These are phyloP conservation scores for Conomelus anceps DNA, from an alignment of 2,888 invertebrate genomes.

Conservation along the genomic window DNA sequence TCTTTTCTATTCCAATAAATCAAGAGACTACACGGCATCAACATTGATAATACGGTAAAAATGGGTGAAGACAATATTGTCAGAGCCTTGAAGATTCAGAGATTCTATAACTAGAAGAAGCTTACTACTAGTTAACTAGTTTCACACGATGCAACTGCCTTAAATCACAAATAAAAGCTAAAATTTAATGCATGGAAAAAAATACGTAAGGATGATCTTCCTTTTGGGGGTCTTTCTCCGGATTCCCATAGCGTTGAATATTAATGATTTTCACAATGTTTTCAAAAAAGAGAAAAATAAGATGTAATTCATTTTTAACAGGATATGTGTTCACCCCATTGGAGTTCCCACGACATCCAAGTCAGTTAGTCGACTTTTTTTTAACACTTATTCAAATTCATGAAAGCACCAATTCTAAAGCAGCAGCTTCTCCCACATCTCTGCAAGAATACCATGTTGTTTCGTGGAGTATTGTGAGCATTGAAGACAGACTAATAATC, in stretches of 20 bases:
- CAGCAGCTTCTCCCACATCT: not conserved
- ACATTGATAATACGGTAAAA: too few species aligned
- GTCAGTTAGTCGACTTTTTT: not conserved
- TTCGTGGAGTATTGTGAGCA: not conserved
- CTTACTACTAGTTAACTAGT: not conserved
- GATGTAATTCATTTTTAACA: not conserved
- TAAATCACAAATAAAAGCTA: not conserved
- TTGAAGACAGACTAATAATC: not conserved
- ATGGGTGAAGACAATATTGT: too few species aligned
- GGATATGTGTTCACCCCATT: not conserved
- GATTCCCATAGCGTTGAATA: not conserved
- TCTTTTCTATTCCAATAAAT: too few species aligned
- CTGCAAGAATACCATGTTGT: not conserved
- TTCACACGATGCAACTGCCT: not conserved
- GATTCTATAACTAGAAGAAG: not conserved
- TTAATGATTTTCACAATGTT: not conserved
- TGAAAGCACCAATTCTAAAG: not conserved
- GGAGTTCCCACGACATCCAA: not conserved
- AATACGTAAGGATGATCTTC: not conserved
- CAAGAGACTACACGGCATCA: too few species aligned
- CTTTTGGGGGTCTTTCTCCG: not conserved
- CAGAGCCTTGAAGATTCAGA: too few species aligned
- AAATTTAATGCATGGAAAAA: not conserved
- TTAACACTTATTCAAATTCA: not conserved
- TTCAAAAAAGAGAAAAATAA: not conserved